These are phyloP conservation scores for Dolichopus griseipennis DNA, from an alignment of 2,888 invertebrate genomes.

Conservation along the genomic window DNA sequence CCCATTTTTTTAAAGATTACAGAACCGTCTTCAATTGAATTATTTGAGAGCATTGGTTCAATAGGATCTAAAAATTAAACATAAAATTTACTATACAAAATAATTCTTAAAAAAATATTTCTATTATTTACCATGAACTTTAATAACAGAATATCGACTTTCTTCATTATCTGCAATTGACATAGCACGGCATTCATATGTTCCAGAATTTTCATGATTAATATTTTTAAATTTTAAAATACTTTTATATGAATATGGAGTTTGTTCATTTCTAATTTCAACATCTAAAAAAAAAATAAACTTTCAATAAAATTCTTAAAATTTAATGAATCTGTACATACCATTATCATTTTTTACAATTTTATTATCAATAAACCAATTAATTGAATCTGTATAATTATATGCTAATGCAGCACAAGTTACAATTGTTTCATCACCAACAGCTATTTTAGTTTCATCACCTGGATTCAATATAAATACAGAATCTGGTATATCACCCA, in stretches of 20 bases:
- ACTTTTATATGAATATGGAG: constrained; percentile 37
- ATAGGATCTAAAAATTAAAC: constrained; percentile 41
- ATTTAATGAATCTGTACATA: constrained; percentile 17
- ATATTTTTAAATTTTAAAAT: constrained; percentile 38
- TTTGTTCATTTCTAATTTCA: constrained; percentile 25
- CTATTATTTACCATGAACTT: constrained; percentile 38
- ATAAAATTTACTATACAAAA: constrained; percentile 9
- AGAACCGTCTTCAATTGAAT: constrained; percentile 34
- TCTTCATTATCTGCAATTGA: constrained; percentile 28
- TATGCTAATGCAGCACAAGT: constrained; percentile 52
- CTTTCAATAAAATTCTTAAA: not conserved
- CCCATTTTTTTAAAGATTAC: constrained; percentile 34
- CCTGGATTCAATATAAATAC: constrained; percentile 44
- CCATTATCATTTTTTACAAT: constrained; percentile 24
- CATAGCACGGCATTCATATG: constrained; percentile 40
- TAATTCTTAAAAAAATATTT: no score
- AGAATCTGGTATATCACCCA: constrained; percentile 37
- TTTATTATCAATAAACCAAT: constrained; percentile 45
- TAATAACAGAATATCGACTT: constrained; percentile 33
- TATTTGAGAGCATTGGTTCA: constrained; percentile 31
- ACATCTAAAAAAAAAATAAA: constrained; percentile 23
- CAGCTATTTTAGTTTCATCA: constrained; percentile 41
- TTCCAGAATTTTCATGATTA: constrained; percentile 36
- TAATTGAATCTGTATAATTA: constrained; percentile 45
- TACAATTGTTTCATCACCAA: constrained; percentile 49